Percentiles rank a stretch among this genome's conserved stretches.
These are phyloP conservation scores for Diogma glabrata DNA, from an alignment of 2,888 invertebrate genomes.

Conservation along the genomic window DNA sequence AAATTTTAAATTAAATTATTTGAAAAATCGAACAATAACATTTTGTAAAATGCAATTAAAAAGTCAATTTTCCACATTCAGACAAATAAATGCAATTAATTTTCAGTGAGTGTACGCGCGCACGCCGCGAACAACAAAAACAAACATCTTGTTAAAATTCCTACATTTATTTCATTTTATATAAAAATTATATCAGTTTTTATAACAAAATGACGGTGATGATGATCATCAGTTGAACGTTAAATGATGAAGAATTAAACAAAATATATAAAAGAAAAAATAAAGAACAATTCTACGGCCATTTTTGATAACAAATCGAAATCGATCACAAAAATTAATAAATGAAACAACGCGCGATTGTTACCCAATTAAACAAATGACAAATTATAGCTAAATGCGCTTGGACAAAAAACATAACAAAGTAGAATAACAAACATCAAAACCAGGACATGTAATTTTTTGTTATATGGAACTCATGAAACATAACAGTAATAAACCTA, in stretches of 20 bases:
- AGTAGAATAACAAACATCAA: neutral
- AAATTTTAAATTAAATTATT: too few species aligned
- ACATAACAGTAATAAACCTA: neutral
- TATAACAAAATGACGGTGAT: neutral
- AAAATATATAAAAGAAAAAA: too few species aligned
- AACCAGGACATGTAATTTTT: too few species aligned
- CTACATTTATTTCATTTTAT: slow-evolving; percentile 4
- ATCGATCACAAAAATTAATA: too few species aligned
- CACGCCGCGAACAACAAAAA: slow-evolving; percentile 11
- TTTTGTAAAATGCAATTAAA: slow-evolving; percentile 11
- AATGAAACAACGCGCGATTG: slow-evolving; percentile 6
- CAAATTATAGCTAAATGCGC: slow-evolving; percentile 10
- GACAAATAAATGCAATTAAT: slow-evolving; percentile 13
- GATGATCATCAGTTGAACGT: neutral
- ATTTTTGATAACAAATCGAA: slow-evolving; percentile 8
- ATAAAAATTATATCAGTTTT: neutral
- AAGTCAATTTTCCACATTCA: slow-evolving; percentile 9
- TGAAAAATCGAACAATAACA: too few species aligned
- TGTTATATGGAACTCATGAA: neutral
- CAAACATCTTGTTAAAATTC: slow-evolving; percentile 12
- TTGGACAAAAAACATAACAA: neutral
- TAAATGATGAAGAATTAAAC: slow-evolving; percentile 1
- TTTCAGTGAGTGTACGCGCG: slow-evolving; percentile 12
- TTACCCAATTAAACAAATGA: slow-evolving; percentile 11
- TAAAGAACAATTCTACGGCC: too few species aligned